Conservation (phyloP, 2,113 vertebrate species). For the Lycaon pictus region DNA sequence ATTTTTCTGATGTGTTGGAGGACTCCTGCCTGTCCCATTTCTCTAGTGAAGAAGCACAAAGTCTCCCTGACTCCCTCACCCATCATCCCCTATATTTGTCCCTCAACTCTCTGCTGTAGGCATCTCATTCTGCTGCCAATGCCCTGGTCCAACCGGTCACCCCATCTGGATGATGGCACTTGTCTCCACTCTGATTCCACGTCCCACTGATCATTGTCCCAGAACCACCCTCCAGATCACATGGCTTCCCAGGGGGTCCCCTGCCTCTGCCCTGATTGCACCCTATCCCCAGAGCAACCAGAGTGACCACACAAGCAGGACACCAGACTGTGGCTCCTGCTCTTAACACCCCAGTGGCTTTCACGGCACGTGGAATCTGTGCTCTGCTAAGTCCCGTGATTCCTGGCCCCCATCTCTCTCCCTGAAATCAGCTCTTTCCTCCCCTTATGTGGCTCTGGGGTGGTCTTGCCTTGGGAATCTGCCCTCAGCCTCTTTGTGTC, state of each 20-base stretch:
- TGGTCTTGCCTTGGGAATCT: not conserved
- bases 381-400: not conserved
- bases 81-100: rapidly evolving
- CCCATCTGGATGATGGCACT: no score
- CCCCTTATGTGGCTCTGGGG: not conserved
- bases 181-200: not conserved
- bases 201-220: not conserved
- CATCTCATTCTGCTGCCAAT: not conserved
- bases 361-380: rapidly evolving
- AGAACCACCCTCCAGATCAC: not conserved
- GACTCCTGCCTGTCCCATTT: rapidly evolving
- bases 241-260: not conserved
- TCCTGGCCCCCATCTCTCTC: no score
- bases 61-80: not conserved
- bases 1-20: not conserved
- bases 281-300: not conserved
- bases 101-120: rapidly evolving
- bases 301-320: not conserved
- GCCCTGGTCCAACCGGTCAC: not conserved
- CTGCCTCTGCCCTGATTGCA: not conserved
- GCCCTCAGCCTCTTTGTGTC: not conserved
- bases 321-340: not conserved
- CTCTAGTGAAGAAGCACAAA: not conserved
- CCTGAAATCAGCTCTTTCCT: not conserved
- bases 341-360: no score